Conservation (phyloP, 1,140 invertebrate genomes). For the Laupala kohalensis region DNA sequence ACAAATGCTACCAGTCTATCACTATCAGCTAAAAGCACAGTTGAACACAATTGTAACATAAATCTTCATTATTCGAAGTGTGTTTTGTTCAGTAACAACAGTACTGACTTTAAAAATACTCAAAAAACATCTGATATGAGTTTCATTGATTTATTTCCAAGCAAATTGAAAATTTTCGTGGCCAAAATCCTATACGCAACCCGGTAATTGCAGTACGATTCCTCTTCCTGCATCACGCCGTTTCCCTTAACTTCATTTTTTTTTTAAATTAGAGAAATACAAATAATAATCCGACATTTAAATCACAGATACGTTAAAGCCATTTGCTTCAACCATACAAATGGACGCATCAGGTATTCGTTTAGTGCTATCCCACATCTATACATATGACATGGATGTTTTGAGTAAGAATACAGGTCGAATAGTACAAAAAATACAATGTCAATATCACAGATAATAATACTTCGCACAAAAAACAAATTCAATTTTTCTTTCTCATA, state of each 20-base stretch:
- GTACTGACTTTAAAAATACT: too few relatives aligned
- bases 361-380: not conserved
- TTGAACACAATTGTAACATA: too few relatives aligned
- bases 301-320: conserved; percentile 1
- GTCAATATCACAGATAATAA: not conserved
- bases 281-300: not conserved
- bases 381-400: too few relatives aligned
- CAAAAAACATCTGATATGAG: too few relatives aligned
- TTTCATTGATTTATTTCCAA: too few relatives aligned
- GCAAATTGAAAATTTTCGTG: too few relatives aligned
- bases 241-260: not conserved
- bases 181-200: too few relatives aligned
- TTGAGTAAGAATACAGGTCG: not conserved
- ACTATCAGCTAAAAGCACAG: too few relatives aligned
- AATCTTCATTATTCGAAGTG: too few relatives aligned
- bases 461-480: not conserved
- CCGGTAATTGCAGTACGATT: too few relatives aligned
- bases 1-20: too few relatives aligned
- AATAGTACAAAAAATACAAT: not conserved
- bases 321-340: conserved; percentile 2
- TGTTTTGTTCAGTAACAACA: too few relatives aligned
- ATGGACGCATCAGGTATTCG: not conserved
- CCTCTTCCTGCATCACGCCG: not conserved
- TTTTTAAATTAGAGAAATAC: not conserved
- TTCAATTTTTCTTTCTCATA: not conserved